Percentiles rank a stretch among this genome's conserved stretches.
phyloP scores from a whole-genome alignment of 2,888 invertebrate species.

The Argyra leucocephala region DNA sequence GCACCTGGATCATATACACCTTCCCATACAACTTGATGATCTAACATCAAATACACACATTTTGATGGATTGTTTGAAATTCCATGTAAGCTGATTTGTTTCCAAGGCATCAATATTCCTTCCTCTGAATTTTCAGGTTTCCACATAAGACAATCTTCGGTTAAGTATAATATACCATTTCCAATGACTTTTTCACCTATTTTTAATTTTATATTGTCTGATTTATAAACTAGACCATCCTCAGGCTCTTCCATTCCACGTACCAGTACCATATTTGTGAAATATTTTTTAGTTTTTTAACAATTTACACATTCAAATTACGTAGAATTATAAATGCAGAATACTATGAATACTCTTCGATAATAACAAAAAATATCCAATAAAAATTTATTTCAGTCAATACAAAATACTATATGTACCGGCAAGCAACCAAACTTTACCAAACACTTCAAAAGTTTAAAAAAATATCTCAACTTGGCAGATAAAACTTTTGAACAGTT shows the following conservation, averaged over 20 bases:
- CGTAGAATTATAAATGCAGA: too few species aligned
- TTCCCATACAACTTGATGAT: slow-evolving; percentile 37
- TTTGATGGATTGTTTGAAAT: slow-evolving; percentile 36
- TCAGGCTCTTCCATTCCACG: slow-evolving; percentile 34
- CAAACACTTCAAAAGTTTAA: too few species aligned
- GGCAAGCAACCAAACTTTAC: too few species aligned
- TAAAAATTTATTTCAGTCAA: too few species aligned
- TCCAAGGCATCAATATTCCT: slow-evolving; percentile 40
- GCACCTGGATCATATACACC: slow-evolving; percentile 31
- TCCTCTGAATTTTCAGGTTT: slow-evolving; percentile 34
- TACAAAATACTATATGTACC: too few species aligned
- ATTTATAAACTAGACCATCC: slow-evolving; percentile 36
- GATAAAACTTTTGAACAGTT: too few species aligned
- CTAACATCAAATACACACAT: slow-evolving; percentile 40
- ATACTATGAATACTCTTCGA: too few species aligned
- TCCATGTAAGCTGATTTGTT: slow-evolving; percentile 40
- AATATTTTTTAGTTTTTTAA: background rate
- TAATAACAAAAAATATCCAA: too few species aligned
- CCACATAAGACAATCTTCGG: slow-evolving; percentile 38
- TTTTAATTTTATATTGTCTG: slow-evolving; percentile 36
- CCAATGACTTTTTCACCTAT: slow-evolving; percentile 36
- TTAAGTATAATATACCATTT: slow-evolving; percentile 37
- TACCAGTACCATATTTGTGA: slow-evolving; percentile 35
- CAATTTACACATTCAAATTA: too few species aligned
- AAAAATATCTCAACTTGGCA: too few species aligned